Percentiles rank a stretch among this genome's conserved stretches.
phyloP scores from a whole-genome alignment of 2,797 vertebrate species.

The Brachyalestes nurse region DNA sequence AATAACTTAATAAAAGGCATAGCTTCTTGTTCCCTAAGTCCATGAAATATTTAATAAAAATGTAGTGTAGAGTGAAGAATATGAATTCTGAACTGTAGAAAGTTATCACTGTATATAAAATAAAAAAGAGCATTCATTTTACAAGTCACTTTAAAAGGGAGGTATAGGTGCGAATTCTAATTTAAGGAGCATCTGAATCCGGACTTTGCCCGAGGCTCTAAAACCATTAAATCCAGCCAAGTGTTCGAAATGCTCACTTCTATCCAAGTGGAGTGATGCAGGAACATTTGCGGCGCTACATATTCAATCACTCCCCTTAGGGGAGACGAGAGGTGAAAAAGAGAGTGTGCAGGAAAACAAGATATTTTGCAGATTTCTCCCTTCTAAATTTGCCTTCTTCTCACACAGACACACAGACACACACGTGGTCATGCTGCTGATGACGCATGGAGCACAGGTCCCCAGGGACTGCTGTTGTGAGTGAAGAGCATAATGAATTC shows the following conservation, averaged over 20 bases:
- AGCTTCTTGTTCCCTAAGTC: no score
- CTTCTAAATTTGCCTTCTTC: neutral
- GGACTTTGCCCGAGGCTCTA: neutral
- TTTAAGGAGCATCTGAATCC: neutral
- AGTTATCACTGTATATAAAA: no score
- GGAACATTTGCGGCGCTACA: neutral
- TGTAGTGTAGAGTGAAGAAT: no score
- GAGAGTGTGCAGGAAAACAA: neutral
- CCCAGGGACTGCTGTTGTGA: conserved; percentile 55
- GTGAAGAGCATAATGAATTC: conserved; percentile 22
- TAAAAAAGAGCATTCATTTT: no score
- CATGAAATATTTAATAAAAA: no score
- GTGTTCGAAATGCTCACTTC: neutral
- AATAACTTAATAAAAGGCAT: no score
- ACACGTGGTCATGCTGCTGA: conserved; percentile 10
- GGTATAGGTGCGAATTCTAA: neutral
- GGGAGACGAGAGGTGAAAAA: neutral
- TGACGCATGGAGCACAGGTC: conserved; percentile 49
- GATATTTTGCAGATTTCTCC: neutral
- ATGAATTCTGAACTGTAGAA: no score
- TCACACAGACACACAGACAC: neutral
- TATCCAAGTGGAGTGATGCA: neutral
- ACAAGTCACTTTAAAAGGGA: no score
- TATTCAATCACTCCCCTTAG: neutral
- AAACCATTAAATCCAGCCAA: neutral